A percentile compares a stretch with the other conserved stretches of the same genome.
Conservation (phyloP, 2,113 vertebrate species). For the Tonatia bakeri region DNA sequence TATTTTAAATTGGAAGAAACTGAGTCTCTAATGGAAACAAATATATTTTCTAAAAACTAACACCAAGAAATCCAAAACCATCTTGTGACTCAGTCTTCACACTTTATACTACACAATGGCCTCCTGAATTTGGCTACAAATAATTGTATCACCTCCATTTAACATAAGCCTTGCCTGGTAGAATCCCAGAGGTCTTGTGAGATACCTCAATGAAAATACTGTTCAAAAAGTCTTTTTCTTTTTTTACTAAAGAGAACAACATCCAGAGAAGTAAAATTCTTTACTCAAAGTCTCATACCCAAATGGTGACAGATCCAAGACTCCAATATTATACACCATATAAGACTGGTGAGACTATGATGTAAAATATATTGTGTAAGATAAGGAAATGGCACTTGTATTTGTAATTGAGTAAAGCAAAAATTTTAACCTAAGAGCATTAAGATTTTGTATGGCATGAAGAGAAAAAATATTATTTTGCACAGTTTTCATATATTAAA, state of each 20-base stretch:
- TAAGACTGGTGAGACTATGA: not conserved
- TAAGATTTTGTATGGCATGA: not conserved
- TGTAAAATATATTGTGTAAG: not conserved
- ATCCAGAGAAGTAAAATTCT: not conserved
- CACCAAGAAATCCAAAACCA: not conserved
- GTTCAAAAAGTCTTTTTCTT: not conserved
- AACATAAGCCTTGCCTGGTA: not conserved
- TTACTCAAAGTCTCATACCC: not conserved
- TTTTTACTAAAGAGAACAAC: not conserved
- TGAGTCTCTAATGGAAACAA: not conserved
- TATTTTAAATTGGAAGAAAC: not conserved
- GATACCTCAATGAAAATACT: not conserved
- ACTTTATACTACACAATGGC: not conserved
- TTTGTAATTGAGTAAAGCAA: not conserved
- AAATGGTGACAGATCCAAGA: not conserved
- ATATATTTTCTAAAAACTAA: not conserved
- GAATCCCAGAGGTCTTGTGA: not conserved
- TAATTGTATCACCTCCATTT: not conserved
- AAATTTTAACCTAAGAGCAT: not conserved
- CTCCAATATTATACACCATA: not conserved
- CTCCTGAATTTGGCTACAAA: not conserved
- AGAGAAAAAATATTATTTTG: not conserved
- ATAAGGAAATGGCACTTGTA: not conserved
- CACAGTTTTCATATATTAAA: not conserved
- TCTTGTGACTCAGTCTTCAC: not conserved